phyloP scores from a whole-genome alignment of 2,113 vertebrate species.

The Halichoeres trimaculatus region DNA sequence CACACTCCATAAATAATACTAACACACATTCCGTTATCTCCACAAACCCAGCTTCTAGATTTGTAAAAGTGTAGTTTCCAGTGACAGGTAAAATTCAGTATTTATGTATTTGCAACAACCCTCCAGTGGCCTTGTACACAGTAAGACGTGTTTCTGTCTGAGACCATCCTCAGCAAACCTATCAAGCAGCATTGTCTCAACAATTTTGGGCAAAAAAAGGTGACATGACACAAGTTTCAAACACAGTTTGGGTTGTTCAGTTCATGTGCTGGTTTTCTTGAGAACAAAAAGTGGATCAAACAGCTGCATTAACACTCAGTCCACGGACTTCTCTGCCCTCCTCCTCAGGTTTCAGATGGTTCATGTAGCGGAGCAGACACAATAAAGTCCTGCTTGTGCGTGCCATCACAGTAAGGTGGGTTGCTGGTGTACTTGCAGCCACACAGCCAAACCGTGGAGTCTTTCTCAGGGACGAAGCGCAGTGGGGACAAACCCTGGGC shows the following conservation, averaged over 20 bases:
- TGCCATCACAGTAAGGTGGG: constrained; percentile 87
- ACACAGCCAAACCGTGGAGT: constrained; percentile 77
- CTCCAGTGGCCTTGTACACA: not conserved
- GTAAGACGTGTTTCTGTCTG: too few relatives aligned
- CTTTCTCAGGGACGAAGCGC: constrained; percentile 80
- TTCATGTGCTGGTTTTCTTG: not conserved
- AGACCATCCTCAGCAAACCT: too few relatives aligned
- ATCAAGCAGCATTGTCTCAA: not conserved
- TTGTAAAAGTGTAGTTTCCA: too few relatives aligned
- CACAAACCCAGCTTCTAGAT: too few relatives aligned
- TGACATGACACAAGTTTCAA: not conserved
- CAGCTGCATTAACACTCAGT: not conserved
- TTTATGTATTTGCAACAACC: not conserved
- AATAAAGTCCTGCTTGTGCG: constrained; percentile 81
- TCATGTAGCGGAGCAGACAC: constrained; percentile 42
- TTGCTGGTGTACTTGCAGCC: constrained; percentile 86
- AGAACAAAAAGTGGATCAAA: not conserved
- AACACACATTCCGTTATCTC: too few relatives aligned
- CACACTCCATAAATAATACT: not conserved
- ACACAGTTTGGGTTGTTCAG: not conserved
- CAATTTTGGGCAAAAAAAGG: not conserved
- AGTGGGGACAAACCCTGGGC: constrained; percentile 77
- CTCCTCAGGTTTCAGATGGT: constrained; percentile 13
- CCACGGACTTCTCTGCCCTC: not conserved
- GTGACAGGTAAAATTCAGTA: too few relatives aligned